Base-by-base conservation (phyloP, 2,113 vertebrate species). In the Cryptomyrus ogoouensis region DNA sequence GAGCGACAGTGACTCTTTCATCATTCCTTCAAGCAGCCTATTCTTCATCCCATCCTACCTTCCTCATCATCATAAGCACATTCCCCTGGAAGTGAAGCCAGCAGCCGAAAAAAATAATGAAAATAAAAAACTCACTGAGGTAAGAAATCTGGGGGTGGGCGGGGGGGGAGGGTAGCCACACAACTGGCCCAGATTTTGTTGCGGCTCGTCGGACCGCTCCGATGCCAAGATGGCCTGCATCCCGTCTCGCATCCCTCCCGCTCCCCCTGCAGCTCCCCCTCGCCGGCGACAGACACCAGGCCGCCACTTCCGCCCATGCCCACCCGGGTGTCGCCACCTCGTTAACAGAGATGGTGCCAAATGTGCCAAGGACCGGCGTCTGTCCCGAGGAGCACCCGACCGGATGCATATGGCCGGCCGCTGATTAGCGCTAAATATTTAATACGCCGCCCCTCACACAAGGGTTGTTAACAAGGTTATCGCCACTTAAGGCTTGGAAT, bases 401-500 rank as follows among this genome's bases (percentile, higher is more conserved):
- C 50, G 42, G 7, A 88, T 47, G 49, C 87, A 83, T 50, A 84
- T 89, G 80, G 89, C 77, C 13, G 17, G 15, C 1, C 85, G 19
- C 21, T 19, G 31, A 88, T 88, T 88, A 58, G 31, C 53, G 39
- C 87, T 62, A 88, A 62, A 88, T 66, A 88, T 88, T 83, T 62
- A 89, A 62, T 53, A 87, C 50, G 50, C 85, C 58, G 13, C 56
- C 39, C 9, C 52, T 47, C 77, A 83, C 49, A 44, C 77, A 90
- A 87, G 87, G 89, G 87, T 88, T 84, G 89, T 91, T 91, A 89
- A 91, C 86, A 92, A 91, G 92, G 93, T 92, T 91, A 92, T 91
- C 85, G 89, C 90, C 88, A 89, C 95, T 95, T 94, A 95, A 95
- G 95, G 94, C 94, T 91, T 92, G 91, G 94, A 94, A 93, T 95